Evolutionary conservation across 2,113 vertebrate genomes (phyloP), one percentile per base, ranked within the genome.

Genomic region (Arothron firmamentum): DNA sequence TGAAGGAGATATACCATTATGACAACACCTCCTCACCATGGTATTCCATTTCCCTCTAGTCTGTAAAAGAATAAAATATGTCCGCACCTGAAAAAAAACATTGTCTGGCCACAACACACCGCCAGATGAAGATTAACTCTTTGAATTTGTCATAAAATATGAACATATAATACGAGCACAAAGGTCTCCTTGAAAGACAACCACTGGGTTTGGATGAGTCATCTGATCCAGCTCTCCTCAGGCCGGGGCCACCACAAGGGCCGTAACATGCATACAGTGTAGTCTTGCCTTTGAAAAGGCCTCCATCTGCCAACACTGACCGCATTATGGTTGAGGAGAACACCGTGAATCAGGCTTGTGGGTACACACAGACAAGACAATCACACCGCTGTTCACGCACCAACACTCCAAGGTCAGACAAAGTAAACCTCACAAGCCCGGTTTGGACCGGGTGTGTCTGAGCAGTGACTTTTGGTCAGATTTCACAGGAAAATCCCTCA

Each of bases 271-370:
- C 56, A 70, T 21, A 65, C 60, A 76, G 58, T 53, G 21, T n/a
- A 19, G 47, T 19, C 47, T 49, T 31, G 46, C 42, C 61, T 85
- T 75, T 74, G 78, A 80, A 76, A 82, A 62, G 70, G 74, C 73
- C 78, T 62, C 77, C 74, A 70, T 85, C 87, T 86, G 81, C 71
- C 71, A 72, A 79, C 59, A 71, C 67, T 76, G 74, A 81, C 84
- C 81, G 66, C 77, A 85, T 58, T 69, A 73, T 16, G 69, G 79
- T 83, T 61, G 52, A 73, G 34, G 61, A 81, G 72, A 75, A 71
- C 83, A 77, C 69, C 65, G 75, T 75, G 74, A 77, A 81, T 74
- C 72, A 77, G 72, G 59, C 59, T 63, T 73, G 73, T 19, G 23
- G 42, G 64, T 21, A 72, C 64, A 80, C 59, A 48, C 42, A 84